Evolutionary conservation across 2,113 vertebrate genomes (phyloP).

Genomic region (Larimichthys polyactis): DNA sequence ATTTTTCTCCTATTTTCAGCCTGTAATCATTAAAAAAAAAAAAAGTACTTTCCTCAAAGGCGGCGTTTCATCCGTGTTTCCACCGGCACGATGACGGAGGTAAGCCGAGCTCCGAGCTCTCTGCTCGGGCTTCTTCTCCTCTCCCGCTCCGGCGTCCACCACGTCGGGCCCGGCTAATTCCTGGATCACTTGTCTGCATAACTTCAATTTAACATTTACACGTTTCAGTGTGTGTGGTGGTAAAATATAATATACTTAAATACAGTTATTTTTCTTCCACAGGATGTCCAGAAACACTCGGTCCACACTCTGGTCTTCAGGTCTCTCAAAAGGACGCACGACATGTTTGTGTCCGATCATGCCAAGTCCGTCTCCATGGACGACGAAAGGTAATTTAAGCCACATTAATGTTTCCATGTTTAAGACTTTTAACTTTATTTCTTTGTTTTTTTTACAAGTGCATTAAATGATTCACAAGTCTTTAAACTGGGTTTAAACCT

Average conservation of each 20-base stretch:
- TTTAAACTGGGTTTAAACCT: too few species aligned
- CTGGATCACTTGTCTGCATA: conserved; percentile 3
- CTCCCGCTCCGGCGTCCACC: not conserved
- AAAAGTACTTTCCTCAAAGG: not conserved
- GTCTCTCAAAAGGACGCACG: conserved; percentile 97
- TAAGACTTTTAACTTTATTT: too few species aligned
- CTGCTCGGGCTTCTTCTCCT: not conserved
- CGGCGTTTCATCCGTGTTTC: not conserved
- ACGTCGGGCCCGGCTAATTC: conserved; percentile 43
- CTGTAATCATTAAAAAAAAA: not conserved
- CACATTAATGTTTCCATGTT: not conserved
- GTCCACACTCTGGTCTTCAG: conserved; percentile 98
- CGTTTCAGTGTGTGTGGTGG: too few species aligned
- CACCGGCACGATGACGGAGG: conserved; percentile 72
- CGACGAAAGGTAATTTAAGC: conserved; percentile 88
- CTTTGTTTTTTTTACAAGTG: not conserved
- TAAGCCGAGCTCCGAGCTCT: conserved; percentile 22
- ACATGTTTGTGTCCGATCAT: conserved; percentile 98
- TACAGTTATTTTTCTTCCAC: too few species aligned
- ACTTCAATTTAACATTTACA: rapidly evolving
- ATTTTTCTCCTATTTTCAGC: not conserved
- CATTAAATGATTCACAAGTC: not conserved
- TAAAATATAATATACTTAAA: too few species aligned
- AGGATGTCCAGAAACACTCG: conserved; percentile 99
- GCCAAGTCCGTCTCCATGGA: conserved; percentile 90